Evolutionary conservation across 2,113 vertebrate species (phyloP).

Genomic region (Passer montanus): DNA sequence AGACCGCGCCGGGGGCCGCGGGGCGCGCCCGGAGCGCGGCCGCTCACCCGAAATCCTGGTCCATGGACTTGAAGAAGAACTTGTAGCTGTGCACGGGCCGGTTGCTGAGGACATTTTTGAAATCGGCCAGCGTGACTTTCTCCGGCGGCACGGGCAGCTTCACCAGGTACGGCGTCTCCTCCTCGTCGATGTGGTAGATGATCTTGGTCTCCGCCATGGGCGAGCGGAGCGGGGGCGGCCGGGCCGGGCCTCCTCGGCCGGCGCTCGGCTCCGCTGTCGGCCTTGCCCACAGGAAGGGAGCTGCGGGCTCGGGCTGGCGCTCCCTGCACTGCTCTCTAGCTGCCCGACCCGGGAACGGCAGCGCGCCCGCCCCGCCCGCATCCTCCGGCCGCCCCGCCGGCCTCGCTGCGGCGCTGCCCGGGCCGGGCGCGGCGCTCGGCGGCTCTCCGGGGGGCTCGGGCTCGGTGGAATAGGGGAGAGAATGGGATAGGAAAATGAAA

Average conservation of each 20-base stretch:
- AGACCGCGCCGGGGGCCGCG: not conserved
- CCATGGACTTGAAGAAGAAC: conserved; percentile 99
- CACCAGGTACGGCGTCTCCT: conserved; percentile 97
- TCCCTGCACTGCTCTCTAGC: conserved; percentile 76
- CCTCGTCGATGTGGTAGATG: conserved; percentile 97
- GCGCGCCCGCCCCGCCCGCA: not conserved
- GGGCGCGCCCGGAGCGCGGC: not conserved
- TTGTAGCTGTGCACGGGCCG: conserved; percentile 94
- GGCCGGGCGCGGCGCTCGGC: no score
- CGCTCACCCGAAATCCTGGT: conserved; percentile 97
- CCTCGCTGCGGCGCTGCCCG: not conserved
- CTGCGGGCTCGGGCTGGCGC: not conserved
- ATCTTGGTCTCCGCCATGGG: conserved; percentile 99
- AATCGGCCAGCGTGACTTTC: conserved; percentile 94
- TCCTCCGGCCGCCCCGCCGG: not conserved
- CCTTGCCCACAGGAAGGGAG: conserved; percentile 84
- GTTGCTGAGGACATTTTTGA: conserved; percentile 97
- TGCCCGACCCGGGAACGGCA: not conserved
- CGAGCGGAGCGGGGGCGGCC: conserved; percentile 68
- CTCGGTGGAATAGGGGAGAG: no score
- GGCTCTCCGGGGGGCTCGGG: no score
- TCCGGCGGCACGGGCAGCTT: conserved; percentile 92
- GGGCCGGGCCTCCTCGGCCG: conserved; percentile 13
- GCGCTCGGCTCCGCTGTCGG: conserved; percentile 53
- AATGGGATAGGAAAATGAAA: no score